Conservation (phyloP, 2,113 vertebrate genomes). For the Oryctolagus cuniculus region mOryCun1.1 NC_091435.1:39530001-39530500, state of each 20-base stretch:
- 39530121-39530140: not conserved
- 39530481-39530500: not conserved
- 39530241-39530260: too few species aligned
- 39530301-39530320: not conserved
- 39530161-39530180: not conserved
- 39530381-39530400: not conserved
- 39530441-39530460: not conserved
- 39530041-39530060: not conserved
- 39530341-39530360: not conserved
- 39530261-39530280: not conserved
- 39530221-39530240: not conserved
- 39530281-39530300: not conserved
- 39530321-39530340: not conserved
- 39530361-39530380: not conserved
- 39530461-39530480: not conserved
- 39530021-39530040: not conserved
- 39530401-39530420: not conserved
- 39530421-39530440: not conserved
- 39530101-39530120: not conserved
- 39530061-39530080: not conserved
- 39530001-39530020: not conserved
- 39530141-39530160: not conserved
- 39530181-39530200: not conserved
- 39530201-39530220: not conserved
- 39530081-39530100: not conserved